Evolutionary conservation across 2,888 invertebrate genomes (phyloP), one percentile per base, ranked within the genome.

Genomic region (Ferdinandea cuprea): DNA sequence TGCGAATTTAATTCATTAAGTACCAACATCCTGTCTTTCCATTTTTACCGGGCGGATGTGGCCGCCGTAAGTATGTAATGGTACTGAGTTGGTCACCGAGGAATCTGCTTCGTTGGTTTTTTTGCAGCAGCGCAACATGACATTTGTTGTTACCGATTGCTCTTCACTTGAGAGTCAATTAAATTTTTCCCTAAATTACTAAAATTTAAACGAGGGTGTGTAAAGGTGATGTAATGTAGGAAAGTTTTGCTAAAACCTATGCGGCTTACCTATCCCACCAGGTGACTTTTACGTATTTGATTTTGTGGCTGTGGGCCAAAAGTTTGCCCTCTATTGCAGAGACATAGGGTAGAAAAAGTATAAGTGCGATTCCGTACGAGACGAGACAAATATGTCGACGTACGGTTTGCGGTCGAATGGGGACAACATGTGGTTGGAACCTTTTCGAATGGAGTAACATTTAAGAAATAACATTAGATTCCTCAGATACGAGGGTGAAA

Each of bases 1-100:
- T 68, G 50, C 52, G 63, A 76, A 56, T 81, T 59, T 76, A 81
- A 81, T 81, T 81, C 50, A 76, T 81, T 81, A 81, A 81, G 76
- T 69, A 76, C 44, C 48, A 56, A 28, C 46, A 59, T 66, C 54
- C 35, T 37, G 32, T 21, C 19, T 46, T 35, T 13, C 21, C 21
- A 17, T 15, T 30, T 42, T 13, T 25, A 25, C n/a, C n/a, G n/a
- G 37, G 5, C 56, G 56, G 56, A 69, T 58, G 11, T 9, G 48
- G 21, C 46, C 35, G 15, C 19, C 46, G 35, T 1, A 9, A 8
- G 4, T n/a, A 19, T 2, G 17, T 4, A 1, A 8, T 42, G 5
- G 5, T 11, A 48, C 15, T 48, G 63, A 13, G n/a, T n/a, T 32
- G 19, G 44, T 15, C 17, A 28, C 8, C 5, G 19, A n/a, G 2